Base-by-base conservation (phyloP, 2,888 invertebrate genomes). In the Rhamphomyia laevipes region DNA sequence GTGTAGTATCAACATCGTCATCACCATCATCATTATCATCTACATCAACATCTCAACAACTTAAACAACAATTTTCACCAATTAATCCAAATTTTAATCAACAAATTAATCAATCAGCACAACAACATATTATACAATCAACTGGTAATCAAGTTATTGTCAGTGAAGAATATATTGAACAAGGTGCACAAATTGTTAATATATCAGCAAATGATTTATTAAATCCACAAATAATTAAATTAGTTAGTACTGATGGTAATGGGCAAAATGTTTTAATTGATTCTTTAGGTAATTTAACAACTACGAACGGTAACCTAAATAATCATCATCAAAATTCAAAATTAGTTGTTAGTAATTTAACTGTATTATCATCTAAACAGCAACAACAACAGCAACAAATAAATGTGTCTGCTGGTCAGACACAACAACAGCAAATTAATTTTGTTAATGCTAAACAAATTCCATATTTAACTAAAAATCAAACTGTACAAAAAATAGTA, bases 211-310 rank as follows among this genome's bases (percentile, higher is more conserved):
- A 59, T 50, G 67, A 68, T 52, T 53, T 68, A 45, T 56, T 67
- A 4, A 69, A 67, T 59, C 67, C 66, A 41, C 70, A 69, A 56
- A 67, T 69, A 46, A 67, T 68, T 38, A 69, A 70, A 58, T 66
- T 70, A 55, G 66, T 68, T 15, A 66, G 63, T 18, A 63, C 66
- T 18, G 68, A 68, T 54, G 67, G 65, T 49, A 63, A 64, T 18
- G 64, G 67, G 1, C 65, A 68, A 49, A 68, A 67, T 51, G 64
- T 69, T 56, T 63, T 69, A 21, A 66, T 69, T 38, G 66, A 66
- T 56, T 58, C 65, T 2, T 56, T 61, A 45, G 61, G 58, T 6
- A 44, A 47, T 47, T 48, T 61, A 23, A 51, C 61, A 5, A 58
- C 59, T 46, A 61, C 58, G 27, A 61, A 59, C 40, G 51, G 47